phyloP scores from a whole-genome alignment of 2,888 invertebrate genomes.

The Nomada ferruginata region DNA sequence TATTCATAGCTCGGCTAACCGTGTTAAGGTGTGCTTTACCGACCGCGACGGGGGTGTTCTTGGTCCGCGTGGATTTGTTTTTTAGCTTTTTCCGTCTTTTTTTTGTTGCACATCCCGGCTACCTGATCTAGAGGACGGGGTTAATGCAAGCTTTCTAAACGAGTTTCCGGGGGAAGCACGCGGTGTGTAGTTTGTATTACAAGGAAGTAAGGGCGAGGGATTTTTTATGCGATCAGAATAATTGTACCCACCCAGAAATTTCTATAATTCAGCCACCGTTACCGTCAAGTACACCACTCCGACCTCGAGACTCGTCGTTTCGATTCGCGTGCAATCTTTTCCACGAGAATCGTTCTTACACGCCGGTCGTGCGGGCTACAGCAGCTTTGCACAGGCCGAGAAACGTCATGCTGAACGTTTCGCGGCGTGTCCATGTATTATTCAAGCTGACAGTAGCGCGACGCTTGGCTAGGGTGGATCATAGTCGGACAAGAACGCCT shows the following conservation, averaged over 20 bases:
- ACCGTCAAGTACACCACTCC: background rate
- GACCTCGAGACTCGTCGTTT: background rate
- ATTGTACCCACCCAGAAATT: background rate
- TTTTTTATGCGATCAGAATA: background rate
- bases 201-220: background rate
- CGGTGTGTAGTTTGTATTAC: no score
- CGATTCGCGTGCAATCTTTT: background rate
- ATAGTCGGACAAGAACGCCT: slow-evolving; percentile 59
- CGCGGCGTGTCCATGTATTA: slow-evolving; percentile 81
- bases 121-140: background rate
- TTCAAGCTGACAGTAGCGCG: slow-evolving; percentile 80
- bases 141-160: background rate
- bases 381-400: slow-evolving; percentile 56
- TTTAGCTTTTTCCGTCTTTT: no score
- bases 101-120: no score
- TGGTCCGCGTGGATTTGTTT: slow-evolving; percentile 14
- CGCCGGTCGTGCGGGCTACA: background rate
- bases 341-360: slow-evolving; percentile 4
- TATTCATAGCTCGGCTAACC: slow-evolving; percentile 83
- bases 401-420: slow-evolving; percentile 75
- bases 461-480: slow-evolving; percentile 67
- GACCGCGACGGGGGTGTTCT: slow-evolving; percentile 63
- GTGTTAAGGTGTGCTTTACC: slow-evolving; percentile 80
- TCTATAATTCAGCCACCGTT: background rate
- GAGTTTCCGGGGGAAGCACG: no score